A percentile compares a stretch with the other conserved stretches of the same genome.
These are phyloP conservation scores for Tauraco hartlaubi DNA, from an alignment of 2,797 vertebrate genomes.

Conservation along the genomic window DNA sequence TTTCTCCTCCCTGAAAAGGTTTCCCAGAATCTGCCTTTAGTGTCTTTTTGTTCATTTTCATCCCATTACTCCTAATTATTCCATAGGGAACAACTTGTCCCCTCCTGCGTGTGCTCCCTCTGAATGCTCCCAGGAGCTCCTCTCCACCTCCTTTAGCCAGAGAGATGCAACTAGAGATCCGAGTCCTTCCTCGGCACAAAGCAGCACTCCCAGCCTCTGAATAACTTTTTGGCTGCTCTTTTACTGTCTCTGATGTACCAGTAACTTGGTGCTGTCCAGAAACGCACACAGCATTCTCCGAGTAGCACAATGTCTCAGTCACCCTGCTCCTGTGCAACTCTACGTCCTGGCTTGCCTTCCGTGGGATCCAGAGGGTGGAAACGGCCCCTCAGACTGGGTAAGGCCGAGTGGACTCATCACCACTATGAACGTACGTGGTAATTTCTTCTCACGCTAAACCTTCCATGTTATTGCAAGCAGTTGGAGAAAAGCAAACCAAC, in stretches of 20 bases:
- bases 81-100: background rate
- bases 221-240: background rate
- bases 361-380: background rate
- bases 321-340: background rate
- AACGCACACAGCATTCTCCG: background rate
- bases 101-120: background rate
- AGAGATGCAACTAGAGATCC: background rate
- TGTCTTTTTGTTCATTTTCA: background rate
- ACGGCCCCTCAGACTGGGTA: background rate
- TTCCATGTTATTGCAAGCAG: background rate
- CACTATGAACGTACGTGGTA: background rate
- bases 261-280: background rate
- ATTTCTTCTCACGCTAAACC: background rate
- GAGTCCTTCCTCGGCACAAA: background rate
- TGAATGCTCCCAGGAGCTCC: background rate
- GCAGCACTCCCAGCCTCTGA: background rate
- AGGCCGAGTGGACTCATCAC: background rate
- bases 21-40: background rate
- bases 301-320: background rate
- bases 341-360: fast-evolving
- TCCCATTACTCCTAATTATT: background rate
- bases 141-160: background rate
- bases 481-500: background rate
- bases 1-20: background rate
- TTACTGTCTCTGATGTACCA: background rate